Evolutionary conservation across 2,888 invertebrate genomes (phyloP).

Genomic region (Agrochola circellaris): DNA sequence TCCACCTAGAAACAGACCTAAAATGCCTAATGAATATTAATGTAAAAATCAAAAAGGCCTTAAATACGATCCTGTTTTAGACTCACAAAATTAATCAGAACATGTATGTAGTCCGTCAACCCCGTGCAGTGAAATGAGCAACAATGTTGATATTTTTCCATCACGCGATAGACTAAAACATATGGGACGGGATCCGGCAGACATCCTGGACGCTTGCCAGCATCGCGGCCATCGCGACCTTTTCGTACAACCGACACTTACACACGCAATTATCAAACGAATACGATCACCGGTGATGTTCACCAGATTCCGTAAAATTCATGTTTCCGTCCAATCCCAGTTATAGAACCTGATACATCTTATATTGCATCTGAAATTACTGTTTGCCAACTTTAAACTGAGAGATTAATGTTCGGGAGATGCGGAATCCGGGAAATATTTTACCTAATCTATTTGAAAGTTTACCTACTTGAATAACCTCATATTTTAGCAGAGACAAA

Average conservation of each 20-base stretch:
- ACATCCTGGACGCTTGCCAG: slow-evolving; percentile 63
- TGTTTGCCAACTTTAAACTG: slow-evolving; percentile 16
- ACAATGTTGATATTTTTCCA: slow-evolving; percentile 64
- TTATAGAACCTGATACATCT: slow-evolving; percentile 38
- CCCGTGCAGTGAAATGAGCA: slow-evolving; percentile 48
- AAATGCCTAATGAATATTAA: not conserved
- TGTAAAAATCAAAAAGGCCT: not conserved
- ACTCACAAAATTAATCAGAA: slow-evolving; percentile 14
- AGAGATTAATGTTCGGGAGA: not conserved
- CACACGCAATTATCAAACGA: slow-evolving; percentile 68
- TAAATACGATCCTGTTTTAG: slow-evolving; percentile 17
- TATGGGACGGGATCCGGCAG: slow-evolving; percentile 54
- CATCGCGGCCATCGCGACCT: slow-evolving; percentile 49
- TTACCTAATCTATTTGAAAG: slow-evolving; percentile 1
- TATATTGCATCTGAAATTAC: slow-evolving; percentile 35
- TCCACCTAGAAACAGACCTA: not conserved
- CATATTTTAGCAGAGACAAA: slow-evolving; percentile 2
- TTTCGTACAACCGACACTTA: slow-evolving; percentile 61
- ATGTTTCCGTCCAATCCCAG: slow-evolving; percentile 57
- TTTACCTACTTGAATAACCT: slow-evolving; percentile 11
- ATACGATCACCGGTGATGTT: slow-evolving; percentile 55
- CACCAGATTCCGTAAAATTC: slow-evolving; percentile 62
- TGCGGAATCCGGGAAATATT: not conserved
- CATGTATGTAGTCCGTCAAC: slow-evolving; percentile 54
- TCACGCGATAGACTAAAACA: slow-evolving; percentile 51